Percentiles rank a stretch among this genome's conserved stretches.
phyloP scores from a whole-genome alignment of 2,888 invertebrate genomes.

The Myathropa florea region DNA sequence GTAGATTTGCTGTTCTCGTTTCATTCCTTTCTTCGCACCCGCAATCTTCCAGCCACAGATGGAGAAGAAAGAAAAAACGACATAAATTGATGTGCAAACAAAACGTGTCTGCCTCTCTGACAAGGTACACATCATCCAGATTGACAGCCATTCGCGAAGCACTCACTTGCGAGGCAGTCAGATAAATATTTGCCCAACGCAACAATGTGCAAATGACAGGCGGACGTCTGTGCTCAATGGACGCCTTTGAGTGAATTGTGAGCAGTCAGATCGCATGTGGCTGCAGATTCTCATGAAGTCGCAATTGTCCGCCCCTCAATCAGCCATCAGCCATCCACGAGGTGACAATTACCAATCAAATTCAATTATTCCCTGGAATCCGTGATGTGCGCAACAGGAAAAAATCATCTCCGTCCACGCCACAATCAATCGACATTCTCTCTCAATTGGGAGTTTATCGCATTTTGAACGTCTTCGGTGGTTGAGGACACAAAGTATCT shows the following conservation, averaged over 20 bases:
- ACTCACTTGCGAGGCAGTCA: slow-evolving; percentile 8
- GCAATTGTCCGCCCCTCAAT: not conserved
- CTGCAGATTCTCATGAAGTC: not conserved
- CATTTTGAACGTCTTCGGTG: not conserved
- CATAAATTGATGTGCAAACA: slow-evolving; percentile 15
- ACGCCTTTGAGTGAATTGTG: not conserved
- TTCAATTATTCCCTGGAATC: not conserved
- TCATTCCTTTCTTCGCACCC: not conserved
- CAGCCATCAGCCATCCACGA: not conserved
- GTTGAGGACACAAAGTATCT: no score
- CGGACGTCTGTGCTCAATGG: not conserved
- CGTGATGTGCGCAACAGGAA: no score
- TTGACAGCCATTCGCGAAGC: slow-evolving; percentile 14
- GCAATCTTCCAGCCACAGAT: not conserved
- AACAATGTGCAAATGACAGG: not conserved
- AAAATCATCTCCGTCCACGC: not conserved
- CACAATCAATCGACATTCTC: slow-evolving; percentile 22
- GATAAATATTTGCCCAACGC: slow-evolving; percentile 27
- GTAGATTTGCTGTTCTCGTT: not conserved
- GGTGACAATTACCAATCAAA: slow-evolving; percentile 14
- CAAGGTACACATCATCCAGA: slow-evolving; percentile 26
- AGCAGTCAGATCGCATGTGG: not conserved
- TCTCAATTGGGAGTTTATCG: slow-evolving; percentile 35
- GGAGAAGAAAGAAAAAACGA: not conserved
- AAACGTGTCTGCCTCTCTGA: slow-evolving; percentile 22